phyloP scores from a whole-genome alignment of 2,888 invertebrate genomes.

The Acanthosepion pharaonis region DNA sequence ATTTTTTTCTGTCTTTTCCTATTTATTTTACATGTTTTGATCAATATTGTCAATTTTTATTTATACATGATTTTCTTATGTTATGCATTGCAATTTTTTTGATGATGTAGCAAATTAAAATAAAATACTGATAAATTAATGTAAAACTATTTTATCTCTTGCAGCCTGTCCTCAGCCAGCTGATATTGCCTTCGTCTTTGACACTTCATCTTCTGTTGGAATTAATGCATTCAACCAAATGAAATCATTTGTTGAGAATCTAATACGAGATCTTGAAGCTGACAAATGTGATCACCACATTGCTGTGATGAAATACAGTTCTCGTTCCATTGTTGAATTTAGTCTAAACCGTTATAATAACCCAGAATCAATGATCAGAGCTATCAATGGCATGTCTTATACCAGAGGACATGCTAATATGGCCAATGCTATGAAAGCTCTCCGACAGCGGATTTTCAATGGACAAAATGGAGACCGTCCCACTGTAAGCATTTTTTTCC shows the following conservation, averaged over 20 bases:
- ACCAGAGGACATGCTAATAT: constrained; percentile 68
- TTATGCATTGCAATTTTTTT: too few species aligned
- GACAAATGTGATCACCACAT: constrained; percentile 65
- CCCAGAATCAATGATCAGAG: constrained; percentile 59
- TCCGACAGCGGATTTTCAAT: constrained; percentile 64
- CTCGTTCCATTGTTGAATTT: constrained; percentile 67
- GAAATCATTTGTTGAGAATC: constrained; percentile 66
- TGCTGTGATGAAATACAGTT: constrained; percentile 71
- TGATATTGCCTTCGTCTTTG: constrained; percentile 70
- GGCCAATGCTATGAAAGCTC: constrained; percentile 65
- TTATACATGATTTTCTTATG: too few species aligned
- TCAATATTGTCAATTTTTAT: too few species aligned
- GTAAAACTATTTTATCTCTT: constrained; percentile 38
- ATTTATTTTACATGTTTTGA: too few species aligned
- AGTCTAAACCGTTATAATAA: constrained; percentile 56
- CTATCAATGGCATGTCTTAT: constrained; percentile 62
- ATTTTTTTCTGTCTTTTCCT: too few species aligned
- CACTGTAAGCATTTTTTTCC: constrained; percentile 52
- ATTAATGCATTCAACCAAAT: constrained; percentile 62
- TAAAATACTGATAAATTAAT: too few species aligned
- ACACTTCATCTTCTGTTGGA: constrained; percentile 68
- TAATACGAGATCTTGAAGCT: constrained; percentile 66
- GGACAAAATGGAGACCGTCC: constrained; percentile 64
- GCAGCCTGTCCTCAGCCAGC: constrained; percentile 67
- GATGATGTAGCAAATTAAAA: too few species aligned